phyloP scores from a whole-genome alignment of 1,140 invertebrate genomes.

The Hypothenemus hampei region DNA sequence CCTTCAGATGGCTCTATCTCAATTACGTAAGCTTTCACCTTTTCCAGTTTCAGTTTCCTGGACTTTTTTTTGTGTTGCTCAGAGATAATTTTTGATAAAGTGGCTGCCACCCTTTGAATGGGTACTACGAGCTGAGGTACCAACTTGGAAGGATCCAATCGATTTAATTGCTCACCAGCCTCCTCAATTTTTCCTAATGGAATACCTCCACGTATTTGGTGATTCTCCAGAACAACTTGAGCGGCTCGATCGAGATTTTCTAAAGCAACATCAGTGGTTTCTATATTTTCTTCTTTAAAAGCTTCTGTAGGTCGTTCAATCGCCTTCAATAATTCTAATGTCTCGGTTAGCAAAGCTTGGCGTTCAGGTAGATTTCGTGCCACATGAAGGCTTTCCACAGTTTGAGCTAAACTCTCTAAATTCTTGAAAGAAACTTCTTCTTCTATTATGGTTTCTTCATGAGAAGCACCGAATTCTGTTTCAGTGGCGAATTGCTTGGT shows the following conservation, averaged over 20 bases:
- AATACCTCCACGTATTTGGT: not conserved
- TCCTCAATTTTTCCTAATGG: constrained; percentile 1
- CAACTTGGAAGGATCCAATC: constrained; percentile 1
- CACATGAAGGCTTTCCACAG: not conserved
- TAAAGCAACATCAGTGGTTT: constrained; percentile 4
- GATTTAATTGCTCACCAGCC: not conserved
- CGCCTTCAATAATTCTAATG: constrained; percentile 10
- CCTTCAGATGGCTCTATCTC: constrained; percentile 8
- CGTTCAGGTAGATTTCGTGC: constrained; percentile 13
- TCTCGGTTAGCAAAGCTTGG: constrained; percentile 17
- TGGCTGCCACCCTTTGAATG: constrained; percentile 14
- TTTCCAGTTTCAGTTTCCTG: constrained; percentile 7
- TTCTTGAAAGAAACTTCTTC: constrained; percentile 20
- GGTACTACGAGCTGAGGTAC: constrained; percentile 7
- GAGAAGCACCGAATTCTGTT: not conserved
- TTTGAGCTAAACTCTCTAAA: constrained; percentile 15
- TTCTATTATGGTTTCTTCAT: constrained; percentile 11
- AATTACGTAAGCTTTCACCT: constrained; percentile 16
- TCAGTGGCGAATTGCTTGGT: not conserved
- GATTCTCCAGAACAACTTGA: constrained; percentile 16
- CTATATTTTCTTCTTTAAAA: constrained; percentile 9
- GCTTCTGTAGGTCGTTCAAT: constrained; percentile 3
- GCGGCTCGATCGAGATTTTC: constrained; percentile 5
- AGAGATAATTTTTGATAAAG: constrained; percentile 15
- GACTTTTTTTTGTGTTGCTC: constrained; percentile 1